Base-by-base conservation (phyloP, 2,888 invertebrate genomes). In the Stomorhina lunata region DNA sequence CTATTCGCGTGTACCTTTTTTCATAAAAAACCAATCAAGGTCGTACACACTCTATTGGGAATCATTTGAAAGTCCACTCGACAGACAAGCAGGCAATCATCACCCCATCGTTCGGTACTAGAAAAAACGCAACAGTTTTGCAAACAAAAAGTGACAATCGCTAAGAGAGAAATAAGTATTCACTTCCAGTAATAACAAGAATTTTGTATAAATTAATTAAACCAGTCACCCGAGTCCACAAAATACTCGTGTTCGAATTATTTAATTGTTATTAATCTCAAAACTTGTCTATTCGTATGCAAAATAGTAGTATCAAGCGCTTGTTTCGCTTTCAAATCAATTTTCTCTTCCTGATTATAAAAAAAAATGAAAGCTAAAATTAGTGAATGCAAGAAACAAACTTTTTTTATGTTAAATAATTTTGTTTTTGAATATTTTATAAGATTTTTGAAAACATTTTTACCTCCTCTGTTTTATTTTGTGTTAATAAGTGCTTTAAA, bases 21-120 rank as follows among this genome's bases (percentile, higher is more conserved):
- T 32, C n/a, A 48, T 29, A 20, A 66, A 29, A 50, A 34, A 55
- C 53, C 17, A n/a, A 53, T 55, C 53, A 68, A 68, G 68, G 68
- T 40, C 53, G 32, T 53, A 10, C 40, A 20, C 25, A 55, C 68
- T 55, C 17, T 17, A 37, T 3, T 45, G 25, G 5, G 45, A 45
- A 45, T 29, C 17, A 29, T 20, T 29, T 45, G 12, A 65, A 65
- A 65, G n/a, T 29, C n/a, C n/a, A n/a, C n/a, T 45, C 45, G 10
- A 6, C 20, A 63, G 61, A 50, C 22, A 17, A 15, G 10, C 27
- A 22, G 45, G 6, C 20, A 17, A 48, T 48, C 48, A 48, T 48
- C 65, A 48, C 6, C 12, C 2, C 4, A 17, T 59, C 34, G 22
- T 10, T n/a, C 17, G 17, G 20, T 7, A 20, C 12, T 48, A 2